These are phyloP conservation scores for Carapus acus DNA, from an alignment of 2,797 vertebrate genomes.

Conservation along the genomic window DNA sequence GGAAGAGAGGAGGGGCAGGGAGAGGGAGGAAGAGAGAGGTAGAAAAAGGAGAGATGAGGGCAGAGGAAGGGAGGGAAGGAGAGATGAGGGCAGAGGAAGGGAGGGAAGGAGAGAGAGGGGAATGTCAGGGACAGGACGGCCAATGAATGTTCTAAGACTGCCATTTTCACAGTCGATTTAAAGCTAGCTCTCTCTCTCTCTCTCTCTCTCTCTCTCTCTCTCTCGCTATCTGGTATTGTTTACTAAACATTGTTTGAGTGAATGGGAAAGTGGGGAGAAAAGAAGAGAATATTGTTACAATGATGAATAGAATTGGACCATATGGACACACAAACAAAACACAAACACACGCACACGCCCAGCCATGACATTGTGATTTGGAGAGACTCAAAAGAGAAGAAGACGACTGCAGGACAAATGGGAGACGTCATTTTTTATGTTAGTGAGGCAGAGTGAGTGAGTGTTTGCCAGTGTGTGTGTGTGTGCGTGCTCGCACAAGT, in stretches of 20 bases:
- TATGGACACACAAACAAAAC: neutral
- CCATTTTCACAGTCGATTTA: constrained; percentile 42
- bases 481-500: no score
- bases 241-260: constrained; percentile 44
- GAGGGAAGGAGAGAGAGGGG: constrained; percentile 9
- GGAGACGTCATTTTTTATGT: constrained; percentile 9
- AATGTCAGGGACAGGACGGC: constrained; percentile 15
- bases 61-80: no score
- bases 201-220: constrained; percentile 4
- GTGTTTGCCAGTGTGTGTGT: constrained; percentile 5
- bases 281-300: constrained; percentile 43
- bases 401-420: constrained; percentile 15
- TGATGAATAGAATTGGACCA: constrained; percentile 16
- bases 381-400: constrained; percentile 15
- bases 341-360: constrained; percentile 4
- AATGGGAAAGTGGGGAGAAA: constrained; percentile 25
- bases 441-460: constrained; percentile 4
- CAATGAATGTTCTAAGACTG: constrained; percentile 40
- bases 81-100: no score
- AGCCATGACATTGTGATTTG: constrained; percentile 13
- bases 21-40: no score
- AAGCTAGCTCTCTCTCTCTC: constrained; percentile 18
- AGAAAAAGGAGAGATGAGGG: no score
- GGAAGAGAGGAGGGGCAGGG: no score
- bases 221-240: constrained; percentile 34